Evolutionary conservation across 2,113 vertebrate genomes (phyloP).

Genomic region (Piprites chloris): DNA sequence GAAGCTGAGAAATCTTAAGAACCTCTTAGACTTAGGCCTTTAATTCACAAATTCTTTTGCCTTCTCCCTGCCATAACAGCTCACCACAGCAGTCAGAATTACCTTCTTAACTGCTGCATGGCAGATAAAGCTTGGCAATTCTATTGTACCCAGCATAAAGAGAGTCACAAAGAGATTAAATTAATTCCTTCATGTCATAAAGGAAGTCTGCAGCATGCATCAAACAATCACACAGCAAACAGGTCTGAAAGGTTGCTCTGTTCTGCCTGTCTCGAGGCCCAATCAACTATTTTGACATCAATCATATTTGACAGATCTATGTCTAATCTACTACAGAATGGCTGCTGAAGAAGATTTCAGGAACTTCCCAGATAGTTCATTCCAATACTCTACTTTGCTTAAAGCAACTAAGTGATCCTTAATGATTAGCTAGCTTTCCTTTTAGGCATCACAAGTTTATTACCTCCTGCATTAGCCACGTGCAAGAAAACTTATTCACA

Average conservation of each 20-base stretch:
- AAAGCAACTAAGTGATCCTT: background rate
- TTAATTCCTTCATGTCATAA: slow-evolving; percentile 23
- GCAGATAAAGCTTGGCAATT: slow-evolving; percentile 25
- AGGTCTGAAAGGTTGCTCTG: background rate
- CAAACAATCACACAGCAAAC: background rate
- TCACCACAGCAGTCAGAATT: slow-evolving; percentile 13
- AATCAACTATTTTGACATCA: background rate
- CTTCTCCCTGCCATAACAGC: background rate
- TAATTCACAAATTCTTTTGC: background rate
- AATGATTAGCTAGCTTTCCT: background rate
- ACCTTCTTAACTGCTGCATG: slow-evolving; percentile 15
- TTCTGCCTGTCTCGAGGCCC: background rate
- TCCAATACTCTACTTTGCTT: background rate
- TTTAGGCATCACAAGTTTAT: background rate
- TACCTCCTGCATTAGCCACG: background rate
- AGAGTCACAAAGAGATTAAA: slow-evolving; percentile 19
- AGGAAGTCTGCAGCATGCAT: background rate
- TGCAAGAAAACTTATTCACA: background rate
- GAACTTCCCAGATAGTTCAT: background rate
- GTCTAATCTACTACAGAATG: background rate
- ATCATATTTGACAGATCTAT: background rate
- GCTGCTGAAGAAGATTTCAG: background rate
- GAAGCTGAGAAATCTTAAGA: background rate
- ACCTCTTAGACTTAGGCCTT: background rate
- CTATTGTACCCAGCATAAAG: slow-evolving; percentile 12